Base-by-base conservation (phyloP, 2,888 invertebrate genomes). In the Caenorhabditis doughertyi region DNA sequence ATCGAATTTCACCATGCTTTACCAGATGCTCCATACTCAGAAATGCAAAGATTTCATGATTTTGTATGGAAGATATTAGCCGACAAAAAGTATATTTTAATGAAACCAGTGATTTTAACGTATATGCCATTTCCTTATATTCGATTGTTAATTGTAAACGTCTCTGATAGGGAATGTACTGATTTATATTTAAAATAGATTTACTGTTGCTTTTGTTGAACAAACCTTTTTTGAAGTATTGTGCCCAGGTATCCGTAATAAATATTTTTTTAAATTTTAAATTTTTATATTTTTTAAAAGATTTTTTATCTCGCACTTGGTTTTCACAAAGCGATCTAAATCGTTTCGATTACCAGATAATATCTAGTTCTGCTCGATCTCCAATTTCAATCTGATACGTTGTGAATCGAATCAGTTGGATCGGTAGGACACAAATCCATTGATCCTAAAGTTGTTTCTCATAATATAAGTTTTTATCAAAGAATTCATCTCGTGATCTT, bases 1-100 rank as follows among this genome's bases (percentile, higher is more conserved):
- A 62, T 83, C n/a, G 83, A 83, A 32, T 53, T 83, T 35, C 68
- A 76, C 53, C 49, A 72, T 23, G 49, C 58, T n/a, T 35, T 47
- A n/a, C 32, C 16, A n/a, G 29, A 49, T 7, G 8, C 8, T 9
- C 23, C 51, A 23, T 9, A 13, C 8, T 58, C 25, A 13, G 72
- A 72, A 51, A 72, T 53, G 42, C 49, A 51, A n/a, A 72, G 53
- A 51, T 72, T 72, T 29, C 72, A 72, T 18, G 72, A 72, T 39
- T 72, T 62, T 13, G 72, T 72, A 5, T 72, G 60, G 51, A 72
- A 49, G 29, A 32, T 72, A 13, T 49, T 72, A 21, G 53, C 42
- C n/a, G 72, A 72, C 29, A 51, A 49, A 16, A 60, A 53, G 39
- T 72, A 72, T 27, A 51, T 72, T 13, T 60, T 72, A 51, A 9